Evolutionary conservation across 2,797 vertebrate species (phyloP).

Genomic region (Philypnodon macrostomus): DNA sequence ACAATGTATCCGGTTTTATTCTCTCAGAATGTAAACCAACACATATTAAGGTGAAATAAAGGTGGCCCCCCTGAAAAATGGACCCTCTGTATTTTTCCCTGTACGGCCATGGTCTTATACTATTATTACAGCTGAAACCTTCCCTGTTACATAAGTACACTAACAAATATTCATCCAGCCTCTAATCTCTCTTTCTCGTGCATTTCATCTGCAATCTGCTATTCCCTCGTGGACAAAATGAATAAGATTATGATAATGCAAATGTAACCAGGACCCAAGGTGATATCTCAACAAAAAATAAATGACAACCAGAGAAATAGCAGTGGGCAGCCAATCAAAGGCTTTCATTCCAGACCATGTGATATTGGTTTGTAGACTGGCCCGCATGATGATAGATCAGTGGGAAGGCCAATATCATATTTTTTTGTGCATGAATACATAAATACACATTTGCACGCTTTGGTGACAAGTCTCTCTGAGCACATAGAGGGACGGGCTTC

Average conservation of each 20-base stretch:
- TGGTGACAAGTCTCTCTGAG: conserved; percentile 22
- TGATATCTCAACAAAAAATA: conserved; percentile 37
- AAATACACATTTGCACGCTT: conserved; percentile 24
- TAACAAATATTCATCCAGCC: not conserved
- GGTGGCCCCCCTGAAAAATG: no score
- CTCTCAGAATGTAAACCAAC: no score
- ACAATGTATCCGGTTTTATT: no score
- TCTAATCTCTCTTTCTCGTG: conserved; percentile 17
- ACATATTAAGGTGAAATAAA: no score
- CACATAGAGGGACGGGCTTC: conserved; percentile 10
- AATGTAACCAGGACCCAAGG: conserved; percentile 21
- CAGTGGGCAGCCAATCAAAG: conserved; percentile 26
- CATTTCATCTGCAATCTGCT: conserved; percentile 17
- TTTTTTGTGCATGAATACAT: conserved; percentile 22
- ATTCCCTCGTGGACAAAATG: conserved; percentile 13
- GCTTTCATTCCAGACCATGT: conserved; percentile 15
- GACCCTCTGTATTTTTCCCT: no score
- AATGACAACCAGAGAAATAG: conserved; percentile 27
- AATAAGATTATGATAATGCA: conserved; percentile 32
- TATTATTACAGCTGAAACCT: not conserved
- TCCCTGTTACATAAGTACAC: conserved; percentile 1
- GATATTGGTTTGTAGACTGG: conserved; percentile 29
- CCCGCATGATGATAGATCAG: conserved; percentile 30
- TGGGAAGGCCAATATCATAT: conserved; percentile 11
- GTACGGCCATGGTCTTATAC: no score